Conservation (phyloP, 2,888 invertebrate genomes). For the Reticulitermes lucifugus region DNA sequence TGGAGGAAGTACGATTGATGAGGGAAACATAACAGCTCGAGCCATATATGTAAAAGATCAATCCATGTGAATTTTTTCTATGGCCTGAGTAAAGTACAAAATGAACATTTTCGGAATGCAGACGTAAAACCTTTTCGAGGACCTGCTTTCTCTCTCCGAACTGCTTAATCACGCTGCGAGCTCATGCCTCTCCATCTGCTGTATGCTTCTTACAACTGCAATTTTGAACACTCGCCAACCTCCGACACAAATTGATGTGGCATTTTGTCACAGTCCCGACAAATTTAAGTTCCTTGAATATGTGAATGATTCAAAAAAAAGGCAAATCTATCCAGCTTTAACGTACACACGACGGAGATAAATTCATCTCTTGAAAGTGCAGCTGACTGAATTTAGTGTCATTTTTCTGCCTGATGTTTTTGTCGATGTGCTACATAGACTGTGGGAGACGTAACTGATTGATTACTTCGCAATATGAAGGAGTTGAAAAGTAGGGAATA, state of each 20-base stretch:
- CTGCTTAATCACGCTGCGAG: not conserved
- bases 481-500: not conserved
- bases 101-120: not conserved
- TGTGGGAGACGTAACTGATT: not conserved
- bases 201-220: not conserved
- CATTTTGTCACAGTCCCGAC: not conserved
- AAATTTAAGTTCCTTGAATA: not conserved
- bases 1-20: no score
- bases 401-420: not conserved
- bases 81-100: not conserved
- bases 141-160: not conserved
- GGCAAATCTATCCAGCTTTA: not conserved
- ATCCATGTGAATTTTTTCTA: no score
- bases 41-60: no score
- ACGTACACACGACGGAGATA: not conserved
- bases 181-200: not conserved
- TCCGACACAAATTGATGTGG: constrained; percentile 22
- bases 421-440: not conserved
- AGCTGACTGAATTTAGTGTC: not conserved
- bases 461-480: not conserved
- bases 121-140: not conserved
- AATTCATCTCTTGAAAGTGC: not conserved
- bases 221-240: not conserved
- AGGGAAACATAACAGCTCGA: no score
- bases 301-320: constrained; percentile 10